Conservation (phyloP, 2,113 vertebrate genomes). For the Amphiprion percula region DNA sequence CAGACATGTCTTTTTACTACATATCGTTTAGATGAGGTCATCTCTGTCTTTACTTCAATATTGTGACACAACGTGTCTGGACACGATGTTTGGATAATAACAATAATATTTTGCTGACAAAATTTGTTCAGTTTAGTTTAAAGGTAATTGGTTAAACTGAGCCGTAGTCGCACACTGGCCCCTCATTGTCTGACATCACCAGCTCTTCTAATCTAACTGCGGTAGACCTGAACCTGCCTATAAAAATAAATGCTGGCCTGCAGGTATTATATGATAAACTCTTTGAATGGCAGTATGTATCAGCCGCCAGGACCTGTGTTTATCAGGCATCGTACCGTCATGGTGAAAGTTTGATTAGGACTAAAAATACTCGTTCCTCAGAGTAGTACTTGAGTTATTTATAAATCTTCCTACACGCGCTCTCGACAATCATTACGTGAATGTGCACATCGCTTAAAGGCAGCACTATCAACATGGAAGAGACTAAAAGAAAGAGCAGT, state of each 20-base stretch:
- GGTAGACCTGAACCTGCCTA: not conserved
- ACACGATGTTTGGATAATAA: too few relatives aligned
- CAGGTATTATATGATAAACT: conserved; percentile 2
- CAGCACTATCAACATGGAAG: conserved; percentile 20
- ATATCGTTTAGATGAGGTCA: not conserved
- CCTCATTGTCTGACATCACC: conserved; percentile 11
- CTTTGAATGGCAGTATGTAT: conserved; percentile 6
- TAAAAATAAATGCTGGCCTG: not conserved
- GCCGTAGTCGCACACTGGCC: not conserved
- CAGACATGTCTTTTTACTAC: not conserved
- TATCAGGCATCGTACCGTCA: conserved; percentile 33
- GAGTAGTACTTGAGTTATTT: conserved; percentile 73
- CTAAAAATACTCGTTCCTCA: conserved; percentile 71
- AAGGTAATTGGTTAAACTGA: too few relatives aligned
- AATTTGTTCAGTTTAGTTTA: too few relatives aligned
- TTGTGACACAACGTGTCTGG: too few relatives aligned
- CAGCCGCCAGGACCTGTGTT: conserved; percentile 11
- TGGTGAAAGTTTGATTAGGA: conserved; percentile 61
- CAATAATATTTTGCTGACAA: too few relatives aligned
- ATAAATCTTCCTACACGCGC: conserved; percentile 64
- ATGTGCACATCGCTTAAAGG: conserved; percentile 48
- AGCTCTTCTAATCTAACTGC: conserved; percentile 20
- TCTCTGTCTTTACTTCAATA: too few relatives aligned
- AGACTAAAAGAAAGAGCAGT: conserved; percentile 26
- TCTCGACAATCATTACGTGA: conserved; percentile 43